phyloP scores from a whole-genome alignment of 2,888 invertebrate genomes.

The Drosophila tripunctata region DNA sequence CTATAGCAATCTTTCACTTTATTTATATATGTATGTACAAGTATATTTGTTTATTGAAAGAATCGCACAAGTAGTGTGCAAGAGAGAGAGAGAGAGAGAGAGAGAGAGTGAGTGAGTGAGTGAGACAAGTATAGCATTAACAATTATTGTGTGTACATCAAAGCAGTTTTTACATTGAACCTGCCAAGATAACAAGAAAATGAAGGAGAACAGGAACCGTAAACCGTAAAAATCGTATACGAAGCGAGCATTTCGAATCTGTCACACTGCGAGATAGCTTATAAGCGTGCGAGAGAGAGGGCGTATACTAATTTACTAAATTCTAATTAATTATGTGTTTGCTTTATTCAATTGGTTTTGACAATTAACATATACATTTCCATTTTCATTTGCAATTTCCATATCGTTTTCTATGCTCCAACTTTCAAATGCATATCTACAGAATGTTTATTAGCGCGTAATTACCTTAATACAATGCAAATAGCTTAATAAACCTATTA shows the following conservation, averaged over 20 bases:
- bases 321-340: conserved; percentile 32
- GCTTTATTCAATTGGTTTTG: conserved; percentile 29
- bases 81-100: background rate
- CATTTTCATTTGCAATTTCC: conserved; percentile 16
- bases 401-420: conserved; percentile 19
- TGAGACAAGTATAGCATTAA: conserved; percentile 9
- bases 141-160: conserved; percentile 49
- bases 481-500: conserved; percentile 14
- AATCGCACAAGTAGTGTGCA: background rate
- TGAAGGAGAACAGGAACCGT: conserved; percentile 72
- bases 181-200: conserved; percentile 51
- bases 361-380: conserved; percentile 1
- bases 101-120: conserved; percentile 7
- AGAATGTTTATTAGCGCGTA: conserved; percentile 4
- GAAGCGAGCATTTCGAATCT: conserved; percentile 27
- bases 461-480: conserved; percentile 20
- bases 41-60: conserved; percentile 44
- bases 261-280: background rate
- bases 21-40: no score
- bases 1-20: conserved; percentile 63
- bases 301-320: no score
- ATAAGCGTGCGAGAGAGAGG: background rate
- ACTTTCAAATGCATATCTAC: conserved; percentile 24
- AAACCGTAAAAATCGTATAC: conserved; percentile 39
- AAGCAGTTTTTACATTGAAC: conserved; percentile 60